Conservation (phyloP, 2,113 vertebrate genomes). For the Zeus faber region DNA sequence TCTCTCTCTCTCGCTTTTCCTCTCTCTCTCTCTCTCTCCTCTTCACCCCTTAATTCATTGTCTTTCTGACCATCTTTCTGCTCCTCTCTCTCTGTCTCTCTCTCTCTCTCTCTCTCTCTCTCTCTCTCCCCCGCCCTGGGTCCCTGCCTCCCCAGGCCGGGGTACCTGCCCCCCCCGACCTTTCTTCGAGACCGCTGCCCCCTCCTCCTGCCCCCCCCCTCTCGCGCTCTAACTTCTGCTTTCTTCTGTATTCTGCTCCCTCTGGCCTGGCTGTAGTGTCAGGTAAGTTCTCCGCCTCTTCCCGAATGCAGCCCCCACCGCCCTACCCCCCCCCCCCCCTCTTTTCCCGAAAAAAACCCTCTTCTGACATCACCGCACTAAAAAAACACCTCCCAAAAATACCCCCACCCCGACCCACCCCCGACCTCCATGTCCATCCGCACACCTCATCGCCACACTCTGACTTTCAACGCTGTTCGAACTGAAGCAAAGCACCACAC, state of each 20-base stretch:
- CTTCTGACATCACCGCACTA: conserved; percentile 6
- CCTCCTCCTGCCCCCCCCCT: conserved; percentile 89
- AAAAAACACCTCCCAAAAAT: neutral
- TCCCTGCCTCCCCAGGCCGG: conserved; percentile 78
- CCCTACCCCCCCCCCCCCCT: conserved; percentile 7
- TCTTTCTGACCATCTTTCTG: conserved; percentile 18
- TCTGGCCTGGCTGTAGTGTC: conserved; percentile 97
- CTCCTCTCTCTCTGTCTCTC: conserved; percentile 58
- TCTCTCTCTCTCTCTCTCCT: conserved; percentile 18
- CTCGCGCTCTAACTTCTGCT: conserved; percentile 97
- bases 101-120: conserved; percentile 82
- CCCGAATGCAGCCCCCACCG: conserved; percentile 58
- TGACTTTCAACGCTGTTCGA: too few relatives aligned
- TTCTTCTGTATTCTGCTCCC: conserved; percentile 99
- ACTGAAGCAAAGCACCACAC: too few relatives aligned
- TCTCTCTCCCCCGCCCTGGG: conserved; percentile 73
- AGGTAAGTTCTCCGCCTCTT: conserved; percentile 88
- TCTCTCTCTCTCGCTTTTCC: conserved; percentile 24
- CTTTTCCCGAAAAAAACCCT: neutral
- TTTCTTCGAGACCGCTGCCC: conserved; percentile 94
- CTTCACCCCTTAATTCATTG: conserved; percentile 17
- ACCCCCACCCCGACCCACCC: conserved; percentile 26
- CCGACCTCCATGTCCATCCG: neutral
- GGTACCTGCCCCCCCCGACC: conserved; percentile 76
- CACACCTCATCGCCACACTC: neutral